Percentiles rank a stretch among this genome's conserved stretches.
Evolutionary conservation across 2,797 vertebrate species (phyloP).

Genomic region (Rousettus madagascariensis): DNA sequence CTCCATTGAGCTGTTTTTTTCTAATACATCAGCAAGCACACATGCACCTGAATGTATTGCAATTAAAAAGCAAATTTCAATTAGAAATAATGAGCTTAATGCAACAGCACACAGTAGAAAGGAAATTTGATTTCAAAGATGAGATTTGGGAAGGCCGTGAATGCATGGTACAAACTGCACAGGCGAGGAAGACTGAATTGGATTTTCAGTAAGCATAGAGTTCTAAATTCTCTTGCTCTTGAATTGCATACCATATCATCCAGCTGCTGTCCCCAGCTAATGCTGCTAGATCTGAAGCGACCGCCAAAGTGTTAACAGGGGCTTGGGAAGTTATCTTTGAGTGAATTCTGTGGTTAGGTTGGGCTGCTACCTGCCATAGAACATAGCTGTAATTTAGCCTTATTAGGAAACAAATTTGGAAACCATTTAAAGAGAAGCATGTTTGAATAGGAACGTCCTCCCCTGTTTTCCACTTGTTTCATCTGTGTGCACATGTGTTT

Average conservation of each 20-base stretch:
- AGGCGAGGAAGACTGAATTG: neutral
- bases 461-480: neutral
- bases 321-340: neutral
- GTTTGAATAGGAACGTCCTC: neutral
- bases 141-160: neutral
- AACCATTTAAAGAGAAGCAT: neutral
- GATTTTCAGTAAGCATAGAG: neutral
- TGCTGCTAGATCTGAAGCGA: neutral
- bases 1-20: neutral
- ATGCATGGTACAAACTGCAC: neutral
- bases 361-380: neutral
- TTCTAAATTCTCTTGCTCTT: neutral
- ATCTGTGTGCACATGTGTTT: neutral
- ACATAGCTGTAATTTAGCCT: neutral
- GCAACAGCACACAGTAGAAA: neutral
- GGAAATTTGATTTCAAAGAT: conserved; percentile 44
- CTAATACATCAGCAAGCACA: neutral
- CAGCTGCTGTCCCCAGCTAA: neutral
- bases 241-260: neutral
- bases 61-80: conserved; percentile 33
- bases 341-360: neutral
- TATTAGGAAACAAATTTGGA: conserved; percentile 20
- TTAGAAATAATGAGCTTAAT: neutral
- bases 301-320: neutral
- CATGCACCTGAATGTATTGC: neutral